Base-by-base conservation (phyloP, 1,140 invertebrate species). In the Temnothorax longispinosus region DNA sequence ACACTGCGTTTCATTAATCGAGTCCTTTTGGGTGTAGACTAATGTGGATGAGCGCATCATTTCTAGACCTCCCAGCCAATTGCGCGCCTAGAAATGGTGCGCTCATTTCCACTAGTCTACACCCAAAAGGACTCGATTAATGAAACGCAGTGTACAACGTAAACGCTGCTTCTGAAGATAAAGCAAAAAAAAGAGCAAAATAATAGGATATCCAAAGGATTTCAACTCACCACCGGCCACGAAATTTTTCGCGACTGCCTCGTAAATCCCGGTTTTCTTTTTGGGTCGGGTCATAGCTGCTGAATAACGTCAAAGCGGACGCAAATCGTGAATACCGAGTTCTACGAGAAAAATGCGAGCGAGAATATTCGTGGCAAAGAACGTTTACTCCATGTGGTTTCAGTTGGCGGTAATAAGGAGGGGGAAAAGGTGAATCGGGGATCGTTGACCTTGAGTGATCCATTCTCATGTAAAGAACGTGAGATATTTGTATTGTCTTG, bases 151-250 rank as follows among this genome's bases (percentile, higher is more conserved):
- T 27, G 27, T 27, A 27, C 27, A 27, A 27, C 27, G 27, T 27
- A 27, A 27, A 11, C 11, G n/a, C 11, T n/a, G 27, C 15, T 52
- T 35, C 13, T 18, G 27, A 60, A 11, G 60, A 27, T 41, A 3
- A 64, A 50, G 1, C 18, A 13, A 52, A 10, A 15, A 38, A 38
- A 8, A 38, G 18, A 35, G 32, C 41, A 47, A 35, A 18, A 32
- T 4, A 38, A 10, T 6, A 64, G 11, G 3, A 65, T 64, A 21
- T 76, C 7, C 56, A 3, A 76, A 47, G 56, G 18, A 62, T 35
- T 76, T 13, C 44, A 18, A 80, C 77, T 80, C 8, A 80, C 77
- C 77, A 13, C 77, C 77, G 7, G 77, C 77, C 54, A 67, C 3
- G 0, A 80, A n/a, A 41, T 41, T 80, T 67, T 67, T 80, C 5